Base-by-base conservation (phyloP, 1,140 invertebrate genomes). In the Orussus abietinus region DNA sequence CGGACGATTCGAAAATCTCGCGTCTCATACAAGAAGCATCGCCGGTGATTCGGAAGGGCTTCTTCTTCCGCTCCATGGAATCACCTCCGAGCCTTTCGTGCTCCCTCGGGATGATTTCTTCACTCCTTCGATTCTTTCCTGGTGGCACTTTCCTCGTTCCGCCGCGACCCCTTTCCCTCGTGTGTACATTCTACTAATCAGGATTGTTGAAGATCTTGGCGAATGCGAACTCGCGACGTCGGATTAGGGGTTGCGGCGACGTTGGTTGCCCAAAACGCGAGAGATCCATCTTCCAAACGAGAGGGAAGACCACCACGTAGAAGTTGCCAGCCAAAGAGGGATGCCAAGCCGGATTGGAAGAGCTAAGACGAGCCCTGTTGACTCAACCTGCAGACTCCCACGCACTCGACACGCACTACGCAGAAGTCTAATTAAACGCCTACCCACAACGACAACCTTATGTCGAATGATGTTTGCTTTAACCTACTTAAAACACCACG, bases 391-490 rank as follows among this genome's bases (percentile, higher is more conserved):
- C 31, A 28, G 43, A 39, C 44, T 52, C 52, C 41, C 52, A 49
- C 52, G 49, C 35, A 29, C 22, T 37, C 21, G 18, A 36, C 34
- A 13, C 6, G 6, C n/a, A 7, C 22, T 7, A 6, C n/a, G 28
- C 30, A 39, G 37, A 44, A 33, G 49, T 34, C 55, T 57, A 55
- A 57, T 57, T 55, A 57, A 57, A 50, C 44, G 51, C 32, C 44
- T 57, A 55, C 45, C 34, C 44, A 47, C 43, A 47, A 51, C 45
- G 42, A n/a, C 17, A 9, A n/a, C 11, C 34, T 20, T 25, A 7
- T 25, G 6, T n/a, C 12, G 34, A 36, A 36, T 19, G 21, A 15
- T 36, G 34, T 36, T 36, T 20, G 18, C 34, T 17, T 15, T 36
- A 36, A 19, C 34, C 34, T 36, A 36, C 13, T 36, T 36, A 36